Evolutionary conservation across 2,113 vertebrate genomes (phyloP).

Genomic region (Cairina moschata): DNA sequence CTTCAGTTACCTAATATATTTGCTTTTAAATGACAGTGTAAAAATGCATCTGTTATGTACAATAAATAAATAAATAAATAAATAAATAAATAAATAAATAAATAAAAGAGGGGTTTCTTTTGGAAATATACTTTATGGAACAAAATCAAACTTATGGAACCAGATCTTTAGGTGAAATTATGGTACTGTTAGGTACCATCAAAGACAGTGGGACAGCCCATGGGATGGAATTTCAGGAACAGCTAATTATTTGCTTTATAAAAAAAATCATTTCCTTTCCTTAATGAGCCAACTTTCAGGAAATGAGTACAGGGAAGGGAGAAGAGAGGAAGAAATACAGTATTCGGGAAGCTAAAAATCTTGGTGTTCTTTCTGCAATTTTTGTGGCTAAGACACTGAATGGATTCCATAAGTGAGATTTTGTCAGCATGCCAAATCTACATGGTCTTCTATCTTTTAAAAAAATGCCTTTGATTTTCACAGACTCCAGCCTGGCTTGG

Average conservation of each 20-base stretch:
- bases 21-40: background rate
- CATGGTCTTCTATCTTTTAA: constrained; percentile 68
- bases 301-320: constrained; percentile 14
- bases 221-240: constrained; percentile 15
- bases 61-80: background rate
- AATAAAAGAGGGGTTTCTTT: background rate
- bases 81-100: too few relatives aligned
- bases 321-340: constrained; percentile 20
- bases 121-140: background rate
- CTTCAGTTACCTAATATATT: background rate
- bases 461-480: constrained; percentile 69
- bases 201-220: background rate
- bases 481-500: constrained; percentile 51
- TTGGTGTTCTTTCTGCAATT: constrained; percentile 38
- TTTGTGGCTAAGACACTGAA: constrained; percentile 66
- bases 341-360: constrained; percentile 31
- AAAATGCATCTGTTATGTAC: background rate
- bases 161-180: background rate
- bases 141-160: background rate
- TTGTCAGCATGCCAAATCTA: constrained; percentile 67
- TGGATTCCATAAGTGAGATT: constrained; percentile 68
- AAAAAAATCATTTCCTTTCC: background rate
- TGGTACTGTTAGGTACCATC: background rate
- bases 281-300: constrained; percentile 29
- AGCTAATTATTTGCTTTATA: constrained; percentile 11